A percentile compares a stretch with the other conserved stretches of the same genome.
These are phyloP conservation scores for Pollicipes pollicipes DNA, from an alignment of 1,140 invertebrate species.

Conservation along the genomic window DNA sequence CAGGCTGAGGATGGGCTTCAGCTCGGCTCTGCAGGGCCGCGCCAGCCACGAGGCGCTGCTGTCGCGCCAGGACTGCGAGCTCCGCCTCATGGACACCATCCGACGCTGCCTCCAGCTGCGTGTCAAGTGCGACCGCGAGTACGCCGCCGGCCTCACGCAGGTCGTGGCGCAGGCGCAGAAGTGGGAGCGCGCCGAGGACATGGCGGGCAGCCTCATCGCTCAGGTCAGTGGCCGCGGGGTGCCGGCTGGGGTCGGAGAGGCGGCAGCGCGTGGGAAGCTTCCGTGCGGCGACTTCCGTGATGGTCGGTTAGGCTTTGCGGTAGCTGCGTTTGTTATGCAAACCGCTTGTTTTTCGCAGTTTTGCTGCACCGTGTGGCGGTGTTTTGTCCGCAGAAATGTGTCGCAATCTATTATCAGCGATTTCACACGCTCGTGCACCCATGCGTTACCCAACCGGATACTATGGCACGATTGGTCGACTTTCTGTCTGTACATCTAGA, in stretches of 20 bases:
- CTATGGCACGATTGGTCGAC: no score
- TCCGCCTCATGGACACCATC: slow-evolving; percentile 74
- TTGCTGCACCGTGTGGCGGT: no score
- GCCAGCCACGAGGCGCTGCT: slow-evolving; percentile 60
- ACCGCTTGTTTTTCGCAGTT: no score
- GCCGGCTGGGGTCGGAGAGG: background rate
- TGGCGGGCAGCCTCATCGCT: slow-evolving; percentile 15
- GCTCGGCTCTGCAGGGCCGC: slow-evolving; percentile 52
- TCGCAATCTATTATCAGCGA: no score
- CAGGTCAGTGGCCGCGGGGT: slow-evolving; percentile 8
- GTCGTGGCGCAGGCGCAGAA: slow-evolving; percentile 64
- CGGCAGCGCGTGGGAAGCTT: no score
- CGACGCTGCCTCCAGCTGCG: slow-evolving; percentile 61
- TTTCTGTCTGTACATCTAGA: no score
- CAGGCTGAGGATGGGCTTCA: slow-evolving; percentile 54
- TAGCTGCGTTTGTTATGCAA: no score
- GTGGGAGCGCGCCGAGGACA: slow-evolving; percentile 34
- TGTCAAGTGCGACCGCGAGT: slow-evolving; percentile 77
- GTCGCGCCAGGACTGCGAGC: slow-evolving; percentile 70
- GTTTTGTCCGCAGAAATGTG: no score
- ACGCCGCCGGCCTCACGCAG: slow-evolving; percentile 56
- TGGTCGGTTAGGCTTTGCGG: no score
- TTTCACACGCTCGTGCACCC: no score
- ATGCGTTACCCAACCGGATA: no score
- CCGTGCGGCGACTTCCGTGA: no score